Conservation (phyloP, 1,140 invertebrate species). For the Medauroidea extradentata region DNA sequence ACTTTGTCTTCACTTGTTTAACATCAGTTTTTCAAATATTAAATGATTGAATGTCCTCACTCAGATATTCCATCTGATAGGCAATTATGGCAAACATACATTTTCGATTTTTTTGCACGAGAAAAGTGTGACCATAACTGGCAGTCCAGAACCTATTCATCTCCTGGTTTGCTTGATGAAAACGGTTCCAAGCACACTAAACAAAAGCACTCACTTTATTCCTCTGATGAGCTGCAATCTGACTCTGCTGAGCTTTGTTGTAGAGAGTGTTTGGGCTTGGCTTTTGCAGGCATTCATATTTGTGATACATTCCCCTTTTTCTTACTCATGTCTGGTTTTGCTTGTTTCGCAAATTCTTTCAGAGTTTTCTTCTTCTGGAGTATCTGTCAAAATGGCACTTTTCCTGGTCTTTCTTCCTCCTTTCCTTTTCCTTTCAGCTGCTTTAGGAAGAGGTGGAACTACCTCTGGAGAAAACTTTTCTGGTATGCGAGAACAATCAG, state of each 20-base stretch:
- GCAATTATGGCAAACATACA: too few species aligned
- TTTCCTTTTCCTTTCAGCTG: constrained; percentile 1
- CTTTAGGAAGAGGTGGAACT: constrained; percentile 6
- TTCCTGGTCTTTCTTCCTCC: background rate
- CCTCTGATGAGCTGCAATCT: background rate
- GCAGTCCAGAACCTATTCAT: constrained; percentile 20
- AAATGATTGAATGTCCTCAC: too few species aligned
- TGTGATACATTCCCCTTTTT: too few species aligned
- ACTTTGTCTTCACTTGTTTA: too few species aligned
- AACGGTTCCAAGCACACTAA: constrained; percentile 21
- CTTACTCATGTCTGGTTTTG: background rate
- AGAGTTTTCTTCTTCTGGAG: background rate
- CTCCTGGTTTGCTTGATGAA: constrained; percentile 18
- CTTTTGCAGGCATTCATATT: too few species aligned
- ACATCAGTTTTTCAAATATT: too few species aligned
- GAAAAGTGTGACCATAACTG: constrained; percentile 20
- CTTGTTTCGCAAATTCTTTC: background rate
- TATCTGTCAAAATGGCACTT: constrained; percentile 10
- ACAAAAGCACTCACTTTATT: constrained; percentile 22
- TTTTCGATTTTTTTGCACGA: too few species aligned
- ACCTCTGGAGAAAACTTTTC: constrained; percentile 3
- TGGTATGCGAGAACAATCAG: background rate
- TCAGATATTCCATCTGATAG: too few species aligned
- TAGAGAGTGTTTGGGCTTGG: too few species aligned
- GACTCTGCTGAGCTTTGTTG: too few species aligned